Evolutionary conservation across 2,113 vertebrate species (phyloP), one percentile per base, ranked within the genome.

Genomic region (Clarias macrocephalus): DNA sequence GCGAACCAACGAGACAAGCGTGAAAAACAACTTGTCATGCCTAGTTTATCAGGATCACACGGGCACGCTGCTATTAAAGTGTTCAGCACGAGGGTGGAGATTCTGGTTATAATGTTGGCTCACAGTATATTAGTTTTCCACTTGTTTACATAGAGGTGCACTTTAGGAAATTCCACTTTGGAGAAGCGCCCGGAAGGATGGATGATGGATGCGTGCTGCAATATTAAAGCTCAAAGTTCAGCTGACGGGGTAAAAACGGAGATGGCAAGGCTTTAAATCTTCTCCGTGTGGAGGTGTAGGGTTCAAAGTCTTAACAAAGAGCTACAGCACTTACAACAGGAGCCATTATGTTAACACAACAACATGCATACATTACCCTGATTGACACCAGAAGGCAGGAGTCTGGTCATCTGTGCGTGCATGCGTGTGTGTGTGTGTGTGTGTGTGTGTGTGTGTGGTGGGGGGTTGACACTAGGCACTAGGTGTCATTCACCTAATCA

Each of bases 401-500:
- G 77, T 66, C 66, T 86, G 87, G 87, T 88, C 89, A 86, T 85
- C 82, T 86, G 54, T 86, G 15, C 42, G 28, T 60, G 28, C 42
- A 52, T 30, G 68, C 79, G 75, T 54, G 75, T 70, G 28, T 70
- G n/a, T 66, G 65, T 66, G 65, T 66, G n/a, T 66, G 65, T 37
- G 33, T 37, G 33, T 37, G 33, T 37, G 33, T 37, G 33, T 37
- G 68, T 84, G 68, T 85, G 83, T 48, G 77, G 16, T 65, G 30
- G 59, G 15, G 84, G 85, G 83, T 85, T 79, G 70, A 70, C 18
- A 23, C 65, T 80, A 62, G 42, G n/a, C 57, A 37, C 59, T 37
- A 42, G 77, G 60, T 72, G 72, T 85, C 81, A 80, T 86, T 86
- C 82, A 88, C 81, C 84, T 88, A 89, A 89, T 91, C 85, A 90